Evolutionary conservation across 1,140 invertebrate genomes (phyloP).

Genomic region (Cyclina sinensis): DNA sequence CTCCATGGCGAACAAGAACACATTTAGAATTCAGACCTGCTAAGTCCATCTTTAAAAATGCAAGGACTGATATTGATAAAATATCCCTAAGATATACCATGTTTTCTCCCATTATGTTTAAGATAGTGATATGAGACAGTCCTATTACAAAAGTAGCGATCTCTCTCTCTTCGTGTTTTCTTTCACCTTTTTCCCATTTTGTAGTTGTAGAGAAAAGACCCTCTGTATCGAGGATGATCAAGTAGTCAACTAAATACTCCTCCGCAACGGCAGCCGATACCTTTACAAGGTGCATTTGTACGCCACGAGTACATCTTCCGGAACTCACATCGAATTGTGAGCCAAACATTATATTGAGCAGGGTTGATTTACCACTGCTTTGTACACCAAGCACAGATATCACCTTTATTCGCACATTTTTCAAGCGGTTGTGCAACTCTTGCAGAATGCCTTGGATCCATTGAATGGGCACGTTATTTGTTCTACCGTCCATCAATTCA

Average conservation of each 20-base stretch:
- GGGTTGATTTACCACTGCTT: constrained; percentile 40
- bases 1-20: neutral
- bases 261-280: neutral
- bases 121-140: constrained; percentile 49
- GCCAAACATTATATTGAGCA: constrained; percentile 50
- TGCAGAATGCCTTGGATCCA: neutral
- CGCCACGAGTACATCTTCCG: constrained; percentile 2
- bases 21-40: neutral
- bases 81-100: constrained; percentile 52
- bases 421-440: neutral
- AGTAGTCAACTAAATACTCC: neutral
- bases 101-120: constrained; percentile 66
- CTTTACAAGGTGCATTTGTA: neutral
- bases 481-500: constrained; percentile 15
- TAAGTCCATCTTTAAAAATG: constrained; percentile 46
- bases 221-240: constrained; percentile 25
- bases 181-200: neutral
- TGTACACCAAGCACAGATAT: constrained; percentile 27
- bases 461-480: neutral
- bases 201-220: constrained; percentile 16
- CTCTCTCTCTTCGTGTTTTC: constrained; percentile 42
- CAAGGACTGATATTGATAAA: constrained; percentile 52
- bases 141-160: constrained; percentile 62
- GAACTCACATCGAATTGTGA: neutral
- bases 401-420: neutral